phyloP scores from a whole-genome alignment of 2,797 vertebrate species.

The Hippoglossus hippoglossus region DNA sequence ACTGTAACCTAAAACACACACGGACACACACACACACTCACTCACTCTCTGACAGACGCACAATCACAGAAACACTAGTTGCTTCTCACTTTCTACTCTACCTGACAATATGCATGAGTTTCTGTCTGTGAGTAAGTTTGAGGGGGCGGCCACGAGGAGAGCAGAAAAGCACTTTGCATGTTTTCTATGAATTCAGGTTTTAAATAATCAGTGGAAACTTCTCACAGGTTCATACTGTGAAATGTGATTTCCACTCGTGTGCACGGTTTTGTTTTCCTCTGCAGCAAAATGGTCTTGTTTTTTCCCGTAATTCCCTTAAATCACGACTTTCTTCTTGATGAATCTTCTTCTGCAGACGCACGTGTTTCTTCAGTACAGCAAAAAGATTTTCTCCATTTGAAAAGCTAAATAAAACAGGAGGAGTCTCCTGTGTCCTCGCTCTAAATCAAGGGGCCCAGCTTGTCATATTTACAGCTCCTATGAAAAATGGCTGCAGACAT shows the following conservation, averaged over 20 bases:
- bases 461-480: conserved; percentile 58
- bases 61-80: conserved; percentile 44
- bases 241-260: neutral
- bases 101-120: conserved; percentile 5
- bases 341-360: neutral
- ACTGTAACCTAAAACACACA: conserved; percentile 70
- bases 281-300: too few relatives aligned
- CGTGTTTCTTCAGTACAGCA: neutral
- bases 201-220: conserved; percentile 53
- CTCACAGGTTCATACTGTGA: conserved; percentile 68
- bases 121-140: conserved; percentile 58
- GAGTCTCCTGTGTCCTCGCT: neutral
- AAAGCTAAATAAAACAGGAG: neutral
- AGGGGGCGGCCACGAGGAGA: conserved; percentile 33
- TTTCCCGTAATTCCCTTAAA: neutral
- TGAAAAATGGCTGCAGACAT: conserved; percentile 65
- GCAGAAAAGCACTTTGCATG: neutral
- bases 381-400: neutral
- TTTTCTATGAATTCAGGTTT: conserved; percentile 70
- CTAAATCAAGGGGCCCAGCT: conserved; percentile 40
- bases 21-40: conserved; percentile 14
- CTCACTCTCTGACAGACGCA: conserved; percentile 9
- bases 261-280: conserved; percentile 14
- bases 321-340: neutral
- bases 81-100: conserved; percentile 56